Percentiles rank a stretch among this genome's conserved stretches.
These are phyloP conservation scores for Lanistes nyassanus DNA, from an alignment of 1,140 invertebrate species.

Conservation along the genomic window DNA sequence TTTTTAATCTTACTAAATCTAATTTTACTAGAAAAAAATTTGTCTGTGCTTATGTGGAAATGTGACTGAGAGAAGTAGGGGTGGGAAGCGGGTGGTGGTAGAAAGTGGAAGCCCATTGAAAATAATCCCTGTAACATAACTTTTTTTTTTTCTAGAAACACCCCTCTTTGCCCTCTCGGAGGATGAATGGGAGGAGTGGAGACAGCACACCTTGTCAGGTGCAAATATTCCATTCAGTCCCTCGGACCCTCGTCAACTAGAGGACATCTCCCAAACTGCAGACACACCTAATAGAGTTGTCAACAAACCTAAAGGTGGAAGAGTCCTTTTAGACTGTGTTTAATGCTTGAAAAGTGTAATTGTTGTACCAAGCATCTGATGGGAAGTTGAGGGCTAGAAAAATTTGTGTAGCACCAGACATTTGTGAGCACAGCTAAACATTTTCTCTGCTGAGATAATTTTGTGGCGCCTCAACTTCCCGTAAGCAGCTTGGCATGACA, in stretches of 20 bases:
- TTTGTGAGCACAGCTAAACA: too few species aligned
- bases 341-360: too few species aligned
- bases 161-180: conserved; percentile 39
- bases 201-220: conserved; percentile 46
- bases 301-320: conserved; percentile 2
- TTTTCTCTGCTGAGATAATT: too few species aligned
- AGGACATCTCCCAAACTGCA: conserved; percentile 4
- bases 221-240: conserved; percentile 46
- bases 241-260: conserved; percentile 40
- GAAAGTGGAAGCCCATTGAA: not conserved
- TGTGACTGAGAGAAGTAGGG: not conserved
- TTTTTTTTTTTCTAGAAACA: conserved; percentile 13
- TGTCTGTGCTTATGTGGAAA: not conserved
- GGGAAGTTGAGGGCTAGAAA: too few species aligned
- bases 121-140: not conserved
- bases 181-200: conserved; percentile 50
- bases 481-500: too few species aligned
- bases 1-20: too few species aligned
- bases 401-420: too few species aligned
- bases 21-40: not conserved
- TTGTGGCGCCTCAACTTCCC: too few species aligned
- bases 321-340: too few species aligned
- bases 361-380: too few species aligned
- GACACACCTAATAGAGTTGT: not conserved
- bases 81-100: not conserved